Base-by-base conservation (phyloP, 2,888 invertebrate species). In the Leucophenga montana region DNA sequence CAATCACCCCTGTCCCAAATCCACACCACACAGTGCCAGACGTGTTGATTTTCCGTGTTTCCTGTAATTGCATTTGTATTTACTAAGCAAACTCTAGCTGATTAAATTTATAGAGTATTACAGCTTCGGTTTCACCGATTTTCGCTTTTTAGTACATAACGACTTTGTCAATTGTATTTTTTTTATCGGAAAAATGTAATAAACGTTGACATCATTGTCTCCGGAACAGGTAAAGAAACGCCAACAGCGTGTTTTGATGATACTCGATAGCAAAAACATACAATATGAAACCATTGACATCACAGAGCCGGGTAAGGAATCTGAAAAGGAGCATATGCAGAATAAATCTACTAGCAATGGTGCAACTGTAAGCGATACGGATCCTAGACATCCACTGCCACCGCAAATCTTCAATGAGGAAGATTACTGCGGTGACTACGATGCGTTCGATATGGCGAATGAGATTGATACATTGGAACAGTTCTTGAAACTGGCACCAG, bases 391-490 rank as follows among this genome's bases (percentile, higher is more conserved):
- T 80, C 93, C 96, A 66, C 89, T 97, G 84, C 97, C 98, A 57
- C 98, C 98, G 70, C 99, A 99, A 89, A 91, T 99, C 79, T 98
- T 98, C 89, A 95, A 96, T 86, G 97, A 95, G 74, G 94, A 95
- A 13, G 93, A 94, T 76, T 89, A 88, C 69, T 96, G 97, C 86
- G 98, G 98, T 88, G 97, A 97, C 89, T 98, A 97, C 89, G 96
- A 97, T 87, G 94, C 93, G 84, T 97, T 98, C 89, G 96, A 96
- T 89, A 90, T 95, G 89, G 94, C 97, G 20, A 95, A 97, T 89
- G 98, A 98, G 91, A 92, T 94, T 78, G 96, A 97, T 85, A 94
- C 94, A 78, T 90, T 97, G 89, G 95, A 97, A 87, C 93, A 94
- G 86, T 97, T 97, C 88, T 89, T 97, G 71, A 95, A 95, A 89